Conservation (phyloP, 2,888 invertebrate genomes). For the Anorthoa munda region DNA sequence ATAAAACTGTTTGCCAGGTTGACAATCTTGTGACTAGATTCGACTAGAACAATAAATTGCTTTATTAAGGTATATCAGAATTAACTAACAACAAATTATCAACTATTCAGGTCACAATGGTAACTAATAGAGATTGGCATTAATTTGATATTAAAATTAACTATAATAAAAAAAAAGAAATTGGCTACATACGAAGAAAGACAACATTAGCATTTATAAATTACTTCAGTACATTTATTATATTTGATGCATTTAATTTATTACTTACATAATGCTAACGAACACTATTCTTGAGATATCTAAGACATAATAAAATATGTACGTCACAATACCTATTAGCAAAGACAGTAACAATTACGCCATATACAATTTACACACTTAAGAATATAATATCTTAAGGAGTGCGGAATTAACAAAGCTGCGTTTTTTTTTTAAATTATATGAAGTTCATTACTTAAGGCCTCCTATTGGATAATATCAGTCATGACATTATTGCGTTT, state of each 20-base stretch:
- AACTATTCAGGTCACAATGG: conserved; percentile 70
- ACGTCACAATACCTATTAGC: conserved; percentile 31
- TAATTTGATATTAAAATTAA: conserved; percentile 29
- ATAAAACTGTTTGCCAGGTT: background rate
- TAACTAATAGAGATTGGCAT: conserved; percentile 38
- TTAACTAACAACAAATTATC: conserved; percentile 53
- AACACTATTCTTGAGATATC: conserved; percentile 35
- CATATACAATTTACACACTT: conserved; percentile 2
- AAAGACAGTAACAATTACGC: conserved; percentile 35
- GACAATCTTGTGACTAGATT: conserved; percentile 26
- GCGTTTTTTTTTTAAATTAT: conserved; percentile 8
- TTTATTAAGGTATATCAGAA: conserved; percentile 9
- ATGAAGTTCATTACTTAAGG: conserved; percentile 40
- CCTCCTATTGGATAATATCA: conserved; percentile 45
- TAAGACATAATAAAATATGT: conserved; percentile 49
- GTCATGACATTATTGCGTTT: conserved; percentile 22
- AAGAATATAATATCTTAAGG: background rate
- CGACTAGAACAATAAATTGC: conserved; percentile 41
- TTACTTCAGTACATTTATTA: conserved; percentile 35
- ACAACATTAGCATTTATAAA: conserved; percentile 16
- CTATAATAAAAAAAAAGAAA: conserved; percentile 13
- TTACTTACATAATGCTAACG: conserved; percentile 36
- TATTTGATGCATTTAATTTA: conserved; percentile 40
- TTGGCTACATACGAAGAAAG: conserved; percentile 13
- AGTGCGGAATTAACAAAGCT: conserved; percentile 23